Conservation (phyloP, 2,888 invertebrate species). For the Smittia aterrima region DNA sequence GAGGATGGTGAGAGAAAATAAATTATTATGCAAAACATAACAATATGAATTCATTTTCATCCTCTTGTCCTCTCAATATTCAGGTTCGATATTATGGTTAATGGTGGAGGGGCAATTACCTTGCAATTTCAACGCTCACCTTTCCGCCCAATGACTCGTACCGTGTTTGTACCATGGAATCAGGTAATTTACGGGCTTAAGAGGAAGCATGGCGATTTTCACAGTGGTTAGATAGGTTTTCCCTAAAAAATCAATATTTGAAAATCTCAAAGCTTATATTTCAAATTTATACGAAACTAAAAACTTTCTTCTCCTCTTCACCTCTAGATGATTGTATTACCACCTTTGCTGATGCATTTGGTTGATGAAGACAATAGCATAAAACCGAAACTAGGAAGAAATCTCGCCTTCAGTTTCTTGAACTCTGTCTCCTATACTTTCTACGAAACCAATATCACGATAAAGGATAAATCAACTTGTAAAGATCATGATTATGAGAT, state of each 20-base stretch:
- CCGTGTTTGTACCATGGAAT: conserved; percentile 96
- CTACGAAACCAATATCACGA: conserved; percentile 55
- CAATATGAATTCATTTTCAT: neutral
- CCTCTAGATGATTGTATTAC: conserved; percentile 78
- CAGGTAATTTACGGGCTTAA: conserved; percentile 48
- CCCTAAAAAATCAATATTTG: too few species aligned
- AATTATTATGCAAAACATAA: conserved; percentile 20
- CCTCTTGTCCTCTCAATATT: neutral
- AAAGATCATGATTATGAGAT: conserved; percentile 83
- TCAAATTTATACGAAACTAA: too few species aligned
- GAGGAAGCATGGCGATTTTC: neutral
- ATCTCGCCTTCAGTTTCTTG: conserved; percentile 54
- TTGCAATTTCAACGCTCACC: conserved; percentile 95
- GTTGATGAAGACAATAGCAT: conserved; percentile 64
- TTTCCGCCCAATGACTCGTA: conserved; percentile 82
- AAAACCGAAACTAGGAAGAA: conserved; percentile 43
- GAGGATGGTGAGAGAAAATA: conserved; percentile 80
- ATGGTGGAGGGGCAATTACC: conserved; percentile 97
- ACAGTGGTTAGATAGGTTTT: too few species aligned
- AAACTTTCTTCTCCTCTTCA: neutral
- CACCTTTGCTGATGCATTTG: conserved; percentile 83
- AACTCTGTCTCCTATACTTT: conserved; percentile 54
- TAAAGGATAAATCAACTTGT: conserved; percentile 59
- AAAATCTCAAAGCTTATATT: too few species aligned
- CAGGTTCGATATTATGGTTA: conserved; percentile 98